phyloP scores from a whole-genome alignment of 2,797 vertebrate genomes.

The Eospalax fontanierii region DNA sequence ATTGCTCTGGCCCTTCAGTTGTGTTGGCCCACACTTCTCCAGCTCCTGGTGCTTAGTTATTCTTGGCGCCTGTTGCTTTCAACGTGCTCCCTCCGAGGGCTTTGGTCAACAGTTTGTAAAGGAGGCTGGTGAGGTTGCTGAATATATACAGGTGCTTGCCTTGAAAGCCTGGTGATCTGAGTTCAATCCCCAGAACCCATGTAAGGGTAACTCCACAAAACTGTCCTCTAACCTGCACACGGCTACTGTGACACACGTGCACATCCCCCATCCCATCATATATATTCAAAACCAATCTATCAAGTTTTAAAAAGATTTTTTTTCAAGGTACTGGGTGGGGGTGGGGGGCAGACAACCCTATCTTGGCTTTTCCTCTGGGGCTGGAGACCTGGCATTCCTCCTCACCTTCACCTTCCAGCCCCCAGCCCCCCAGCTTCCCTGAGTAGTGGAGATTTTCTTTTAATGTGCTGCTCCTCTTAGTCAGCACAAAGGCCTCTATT shows the following conservation, averaged over 20 bases:
- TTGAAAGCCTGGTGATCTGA: no score
- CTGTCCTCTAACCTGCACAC: neutral
- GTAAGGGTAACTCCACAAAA: neutral
- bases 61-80: neutral
- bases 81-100: neutral
- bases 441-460: conserved; percentile 56
- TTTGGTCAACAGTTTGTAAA: conserved; percentile 5
- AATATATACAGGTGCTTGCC: neutral
- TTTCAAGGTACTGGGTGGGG: neutral
- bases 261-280: no score
- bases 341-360: neutral
- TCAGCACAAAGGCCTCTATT: conserved; percentile 78
- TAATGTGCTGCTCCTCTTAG: conserved; percentile 72
- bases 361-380: neutral
- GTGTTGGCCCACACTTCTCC: neutral
- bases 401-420: neutral
- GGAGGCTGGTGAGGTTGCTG: neutral
- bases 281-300: neutral
- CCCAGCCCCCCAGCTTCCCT: neutral
- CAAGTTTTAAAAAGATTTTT: neutral
- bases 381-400: conserved; percentile 36
- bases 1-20: neutral
- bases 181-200: neutral
- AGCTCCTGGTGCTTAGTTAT: neutral
- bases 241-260: no score